These are phyloP conservation scores for Xiphophorus maculatus DNA, from an alignment of 2,113 vertebrate genomes.

Conservation along the genomic window DNA sequence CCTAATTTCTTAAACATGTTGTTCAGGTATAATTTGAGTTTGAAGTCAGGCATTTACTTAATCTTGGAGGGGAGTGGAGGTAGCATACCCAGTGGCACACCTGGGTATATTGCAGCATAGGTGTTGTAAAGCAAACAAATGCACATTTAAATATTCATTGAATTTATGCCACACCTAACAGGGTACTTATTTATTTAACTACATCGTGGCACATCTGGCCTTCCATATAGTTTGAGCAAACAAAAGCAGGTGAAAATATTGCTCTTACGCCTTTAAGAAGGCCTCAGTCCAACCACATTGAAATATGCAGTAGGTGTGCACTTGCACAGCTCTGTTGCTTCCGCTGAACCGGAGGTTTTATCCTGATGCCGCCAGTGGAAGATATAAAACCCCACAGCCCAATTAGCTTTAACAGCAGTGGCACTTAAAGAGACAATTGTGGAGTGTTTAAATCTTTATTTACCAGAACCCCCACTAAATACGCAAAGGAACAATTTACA, in stretches of 20 bases:
- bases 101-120: too few relatives aligned
- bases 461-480: slow-evolving; percentile 92
- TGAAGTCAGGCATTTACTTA: too few relatives aligned
- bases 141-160: too few relatives aligned
- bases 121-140: too few relatives aligned
- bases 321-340: slow-evolving; percentile 48
- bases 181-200: neutral
- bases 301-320: slow-evolving; percentile 39
- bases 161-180: neutral
- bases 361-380: slow-evolving; percentile 73
- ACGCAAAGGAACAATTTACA: slow-evolving; percentile 90
- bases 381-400: slow-evolving; percentile 85
- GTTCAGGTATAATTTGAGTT: too few relatives aligned
- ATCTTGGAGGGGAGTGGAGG: too few relatives aligned
- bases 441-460: slow-evolving; percentile 96
- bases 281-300: slow-evolving; percentile 20
- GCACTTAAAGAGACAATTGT: slow-evolving; percentile 90
- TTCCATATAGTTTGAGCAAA: neutral
- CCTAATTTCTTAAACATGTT: too few relatives aligned
- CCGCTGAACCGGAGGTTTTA: slow-evolving; percentile 57
- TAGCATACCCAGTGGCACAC: too few relatives aligned
- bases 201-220: neutral
- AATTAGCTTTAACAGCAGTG: slow-evolving; percentile 90
- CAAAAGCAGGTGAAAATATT: neutral
- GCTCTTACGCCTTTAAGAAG: neutral